Base-by-base conservation (phyloP, 2,797 vertebrate species). In the Darevskia mixta region DNA sequence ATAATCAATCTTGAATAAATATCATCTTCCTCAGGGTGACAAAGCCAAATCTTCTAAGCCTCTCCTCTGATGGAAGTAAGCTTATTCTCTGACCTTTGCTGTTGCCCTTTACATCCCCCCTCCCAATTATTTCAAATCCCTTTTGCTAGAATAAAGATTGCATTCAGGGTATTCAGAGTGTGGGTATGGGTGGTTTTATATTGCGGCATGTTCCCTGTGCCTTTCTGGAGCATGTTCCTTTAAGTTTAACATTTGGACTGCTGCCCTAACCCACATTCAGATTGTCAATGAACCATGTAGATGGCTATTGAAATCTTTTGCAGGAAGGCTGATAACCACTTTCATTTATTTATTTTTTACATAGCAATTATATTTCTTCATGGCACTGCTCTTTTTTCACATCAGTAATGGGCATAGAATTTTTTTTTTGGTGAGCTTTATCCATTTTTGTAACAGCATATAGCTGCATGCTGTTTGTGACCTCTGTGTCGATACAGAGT, bases 31-130 rank as follows among this genome's bases (percentile, higher is more conserved):
- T 32, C 78, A 43, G 2, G 64, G 27, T 76, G 71, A 75, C 58
- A 87, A 82, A 66, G 38, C 41, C 86, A 87, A 87, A 87, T 38
- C 58, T 87, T 75, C 38, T 45, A 87, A 76, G 38, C 58, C 61
- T 75, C 71, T 76, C 23, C 23, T 76, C 55, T 75, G 38, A 49
- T n/a, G 20, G 79, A 82, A 87, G 13, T 38, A 76, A 87, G 71
- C 58, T 75, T 82, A 76, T 87, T 49, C 25, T 79, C 35, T 87
- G 58, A 82, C 79, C 41, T 82, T 87, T 87, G 35, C 58, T 7
- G 55, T 35, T 87, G n/a, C 69, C 72, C 72, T 87, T 87, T 67
- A 49, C 29, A 82, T 49, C 76, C 13, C 17, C 32, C 66, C 45
- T 15, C 38, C 43, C 41, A 76, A 76, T 66, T 77, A 87, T 87